Base-by-base conservation (phyloP, 2,888 invertebrate species). In the Pseudolycoriella hygida region DNA sequence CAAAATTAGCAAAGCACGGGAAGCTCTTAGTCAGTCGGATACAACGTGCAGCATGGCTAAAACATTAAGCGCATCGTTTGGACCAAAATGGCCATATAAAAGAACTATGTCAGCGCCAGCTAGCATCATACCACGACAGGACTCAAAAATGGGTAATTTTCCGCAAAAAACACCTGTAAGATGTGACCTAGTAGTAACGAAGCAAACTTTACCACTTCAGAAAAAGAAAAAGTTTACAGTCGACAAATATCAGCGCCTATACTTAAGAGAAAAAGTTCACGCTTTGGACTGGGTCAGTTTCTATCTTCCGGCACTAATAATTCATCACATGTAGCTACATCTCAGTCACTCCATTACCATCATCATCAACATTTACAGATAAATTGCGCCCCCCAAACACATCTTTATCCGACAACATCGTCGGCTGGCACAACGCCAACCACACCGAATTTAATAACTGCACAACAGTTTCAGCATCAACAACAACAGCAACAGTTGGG, bases 191-290 rank as follows among this genome's bases (percentile, higher is more conserved):
- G n/a, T n/a, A n/a, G n/a, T n/a, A n/a, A n/a, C n/a, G n/a, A n/a
- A n/a, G n/a, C n/a, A n/a, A n/a, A n/a, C n/a, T n/a, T n/a, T n/a
- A 10, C 3, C 17, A 17, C 11, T 37, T 37, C 18, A 12, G n/a
- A 15, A 11, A 2, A 38, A 62, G 88, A 88, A 65, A 87, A 86
- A 64, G 77, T 84, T 53, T 86, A 87, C 67, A 82, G 77, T 56
- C 79, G 94, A 8, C 94, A 94, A 69, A 86, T 88, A 63, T 93
- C 93, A 17, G 93, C 93, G 40, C 93, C 94, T n/a, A 80, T 92
- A 58, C 74, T 93, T 56, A 89, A 89, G 67, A 74, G 90, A 67
- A 90, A 89, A 72, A 87, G 84, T 53, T 90, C 90, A 50, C 80
- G 86, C 56, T 87, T 93, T 66, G 88, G 89, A 55, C 72, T 89